Conservation (phyloP, 2,113 vertebrate genomes). For the Mormyrus iriodes region DNA sequence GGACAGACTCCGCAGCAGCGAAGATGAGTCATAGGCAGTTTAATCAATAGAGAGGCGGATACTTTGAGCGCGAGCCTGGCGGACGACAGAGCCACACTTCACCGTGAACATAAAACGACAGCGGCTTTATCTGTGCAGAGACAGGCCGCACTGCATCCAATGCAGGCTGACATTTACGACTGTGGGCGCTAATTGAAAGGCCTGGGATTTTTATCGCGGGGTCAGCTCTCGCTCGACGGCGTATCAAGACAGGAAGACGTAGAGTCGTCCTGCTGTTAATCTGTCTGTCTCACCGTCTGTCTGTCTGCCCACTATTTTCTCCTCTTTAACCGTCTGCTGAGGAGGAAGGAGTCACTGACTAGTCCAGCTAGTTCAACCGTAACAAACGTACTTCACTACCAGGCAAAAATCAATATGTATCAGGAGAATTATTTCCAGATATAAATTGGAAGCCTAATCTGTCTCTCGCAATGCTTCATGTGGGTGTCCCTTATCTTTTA, state of each 20-base stretch:
- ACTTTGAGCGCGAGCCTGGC: background rate
- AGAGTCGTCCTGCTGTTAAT: background rate
- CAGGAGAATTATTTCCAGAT: background rate
- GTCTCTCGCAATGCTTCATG: background rate
- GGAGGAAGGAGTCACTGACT: background rate
- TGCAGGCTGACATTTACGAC: constrained; percentile 5
- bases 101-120: background rate
- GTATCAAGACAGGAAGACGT: background rate
- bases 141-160: background rate
- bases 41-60: background rate
- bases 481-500: background rate
- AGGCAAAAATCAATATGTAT: background rate
- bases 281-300: background rate
- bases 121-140: background rate
- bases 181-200: constrained; percentile 12
- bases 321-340: background rate
- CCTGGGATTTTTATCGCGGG: background rate
- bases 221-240: constrained; percentile 10
- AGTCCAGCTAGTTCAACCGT: background rate
- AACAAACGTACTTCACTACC: background rate
- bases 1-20: background rate
- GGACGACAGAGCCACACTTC: background rate
- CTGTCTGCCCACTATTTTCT: background rate
- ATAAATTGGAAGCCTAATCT: background rate
- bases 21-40: constrained; percentile 7